Conservation (phyloP, 1,140 invertebrate genomes). For the Aricia agestis region DNA sequence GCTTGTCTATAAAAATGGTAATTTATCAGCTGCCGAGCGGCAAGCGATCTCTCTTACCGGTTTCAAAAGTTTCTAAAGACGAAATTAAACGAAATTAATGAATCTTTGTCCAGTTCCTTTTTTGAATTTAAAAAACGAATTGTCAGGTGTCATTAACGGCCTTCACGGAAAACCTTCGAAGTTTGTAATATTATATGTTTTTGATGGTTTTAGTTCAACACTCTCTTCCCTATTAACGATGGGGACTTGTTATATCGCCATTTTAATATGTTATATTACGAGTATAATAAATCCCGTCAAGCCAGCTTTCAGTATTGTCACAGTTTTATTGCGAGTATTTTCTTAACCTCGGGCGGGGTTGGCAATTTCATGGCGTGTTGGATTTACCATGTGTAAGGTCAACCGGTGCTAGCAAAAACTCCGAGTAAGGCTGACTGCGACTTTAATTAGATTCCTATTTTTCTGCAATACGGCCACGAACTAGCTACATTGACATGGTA, state of each 20-base stretch:
- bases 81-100: neutral
- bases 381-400: neutral
- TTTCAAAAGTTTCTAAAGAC: neutral
- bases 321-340: neutral
- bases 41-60: neutral
- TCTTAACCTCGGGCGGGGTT: neutral
- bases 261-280: too few species aligned
- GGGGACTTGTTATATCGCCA: too few species aligned
- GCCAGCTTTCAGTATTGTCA: neutral
- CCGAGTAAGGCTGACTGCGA: neutral
- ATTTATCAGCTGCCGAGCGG: neutral
- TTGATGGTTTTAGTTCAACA: too few species aligned
- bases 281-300: neutral
- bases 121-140: neutral
- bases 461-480: neutral
- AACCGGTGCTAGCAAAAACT: neutral
- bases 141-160: too few species aligned
- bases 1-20: neutral
- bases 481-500: too few species aligned
- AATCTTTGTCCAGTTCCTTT: neutral
- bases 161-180: too few species aligned
- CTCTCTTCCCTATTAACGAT: too few species aligned
- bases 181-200: too few species aligned
- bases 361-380: neutral
- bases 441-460: neutral